phyloP scores from a whole-genome alignment of 1,140 invertebrate species.

The Pseudomyrmex sp. region DNA sequence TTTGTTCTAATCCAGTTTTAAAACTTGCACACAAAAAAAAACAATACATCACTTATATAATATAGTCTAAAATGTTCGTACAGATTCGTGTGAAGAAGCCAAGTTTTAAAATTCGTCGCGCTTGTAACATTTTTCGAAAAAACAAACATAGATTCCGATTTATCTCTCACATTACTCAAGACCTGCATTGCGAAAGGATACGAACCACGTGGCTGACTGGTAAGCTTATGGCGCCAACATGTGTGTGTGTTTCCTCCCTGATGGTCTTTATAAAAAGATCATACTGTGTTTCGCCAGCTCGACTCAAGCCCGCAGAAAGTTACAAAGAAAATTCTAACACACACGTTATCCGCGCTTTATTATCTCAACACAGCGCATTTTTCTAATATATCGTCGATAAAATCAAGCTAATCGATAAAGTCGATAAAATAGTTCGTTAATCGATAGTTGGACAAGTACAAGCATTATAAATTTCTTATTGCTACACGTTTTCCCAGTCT shows the following conservation, averaged over 20 bases:
- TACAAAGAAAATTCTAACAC: slow-evolving; percentile 27
- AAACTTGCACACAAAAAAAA: no score
- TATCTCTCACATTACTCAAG: slow-evolving; percentile 36
- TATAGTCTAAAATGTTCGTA: neutral
- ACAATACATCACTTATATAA: no score
- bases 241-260: slow-evolving; percentile 6
- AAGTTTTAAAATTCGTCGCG: no score
- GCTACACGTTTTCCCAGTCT: neutral
- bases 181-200: slow-evolving; percentile 65
- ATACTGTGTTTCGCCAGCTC: slow-evolving; percentile 17
- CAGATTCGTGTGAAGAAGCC: no score
- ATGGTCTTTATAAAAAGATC: slow-evolving; percentile 65
- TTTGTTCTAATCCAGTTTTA: no score
- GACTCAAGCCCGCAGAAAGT: slow-evolving; percentile 41
- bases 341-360: neutral
- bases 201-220: slow-evolving; percentile 51
- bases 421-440: neutral
- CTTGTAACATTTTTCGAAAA: slow-evolving; percentile 17
- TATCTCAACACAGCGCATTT: neutral
- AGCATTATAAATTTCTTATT: slow-evolving; percentile 28
- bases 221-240: slow-evolving; percentile 59
- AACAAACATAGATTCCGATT: slow-evolving; percentile 9
- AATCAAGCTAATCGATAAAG: neutral
- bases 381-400: slow-evolving; percentile 11
- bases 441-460: slow-evolving; percentile 2